Conservation (phyloP, 2,888 invertebrate species). For the Polydrusus tereticollis region DNA sequence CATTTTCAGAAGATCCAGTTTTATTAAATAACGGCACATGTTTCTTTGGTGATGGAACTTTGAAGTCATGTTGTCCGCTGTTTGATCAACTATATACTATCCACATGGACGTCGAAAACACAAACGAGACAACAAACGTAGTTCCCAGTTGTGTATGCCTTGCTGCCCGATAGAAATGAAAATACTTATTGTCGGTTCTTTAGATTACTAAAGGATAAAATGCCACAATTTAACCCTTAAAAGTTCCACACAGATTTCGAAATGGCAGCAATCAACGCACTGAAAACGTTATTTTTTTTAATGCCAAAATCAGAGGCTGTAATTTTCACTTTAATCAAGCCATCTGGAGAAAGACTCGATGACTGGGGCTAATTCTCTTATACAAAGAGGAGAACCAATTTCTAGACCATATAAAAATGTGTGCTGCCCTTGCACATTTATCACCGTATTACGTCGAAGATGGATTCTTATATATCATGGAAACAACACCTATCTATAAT, state of each 20-base stretch:
- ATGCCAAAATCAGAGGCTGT: neutral
- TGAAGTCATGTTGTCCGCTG: neutral
- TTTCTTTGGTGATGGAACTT: neutral
- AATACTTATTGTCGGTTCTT: neutral
- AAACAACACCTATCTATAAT: neutral
- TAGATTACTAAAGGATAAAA: neutral
- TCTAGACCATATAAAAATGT: neutral
- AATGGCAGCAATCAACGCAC: neutral
- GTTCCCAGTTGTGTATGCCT: neutral
- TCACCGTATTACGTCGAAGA: no score
- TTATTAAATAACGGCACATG: neutral
- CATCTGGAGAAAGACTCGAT: no score
- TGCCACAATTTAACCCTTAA: neutral
- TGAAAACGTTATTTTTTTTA: neutral
- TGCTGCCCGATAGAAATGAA: neutral
- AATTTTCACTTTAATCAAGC: no score
- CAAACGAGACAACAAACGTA: no score
- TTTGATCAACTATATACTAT: no score
- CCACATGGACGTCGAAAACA: no score
- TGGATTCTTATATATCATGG: neutral
- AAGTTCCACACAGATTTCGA: neutral
- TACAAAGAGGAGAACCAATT: neutral
- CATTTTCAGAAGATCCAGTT: neutral
- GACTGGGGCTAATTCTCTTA: neutral
- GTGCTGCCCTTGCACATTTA: no score